phyloP scores from a whole-genome alignment of 2,797 vertebrate species.

The Phataginus tricuspis region DNA sequence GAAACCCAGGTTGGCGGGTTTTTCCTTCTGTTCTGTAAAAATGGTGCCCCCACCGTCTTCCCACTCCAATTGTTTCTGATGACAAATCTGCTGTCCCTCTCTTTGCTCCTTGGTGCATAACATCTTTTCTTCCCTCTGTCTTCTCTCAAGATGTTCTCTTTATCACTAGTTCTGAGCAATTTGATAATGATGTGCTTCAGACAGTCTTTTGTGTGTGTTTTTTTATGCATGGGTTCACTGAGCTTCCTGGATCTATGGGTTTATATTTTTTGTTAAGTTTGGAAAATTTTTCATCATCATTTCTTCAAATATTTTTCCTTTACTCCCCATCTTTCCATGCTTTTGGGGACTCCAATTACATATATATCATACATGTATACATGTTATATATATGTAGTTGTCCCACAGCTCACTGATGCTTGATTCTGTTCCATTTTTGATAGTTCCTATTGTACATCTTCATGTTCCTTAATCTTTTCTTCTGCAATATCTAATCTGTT shows the following conservation, averaged over 20 bases:
- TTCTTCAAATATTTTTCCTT: neutral
- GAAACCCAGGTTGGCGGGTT: too few relatives aligned
- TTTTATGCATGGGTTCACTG: neutral
- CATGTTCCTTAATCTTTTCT: neutral
- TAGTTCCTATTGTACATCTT: neutral
- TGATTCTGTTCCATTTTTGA: neutral
- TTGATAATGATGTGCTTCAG: neutral
- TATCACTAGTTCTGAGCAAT: neutral
- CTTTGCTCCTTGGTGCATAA: rapidly evolving
- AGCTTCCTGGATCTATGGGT: neutral
- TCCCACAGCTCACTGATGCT: neutral
- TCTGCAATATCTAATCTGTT: neutral
- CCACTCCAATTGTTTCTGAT: neutral
- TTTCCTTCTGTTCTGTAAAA: neutral
- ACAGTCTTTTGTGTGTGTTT: neutral
- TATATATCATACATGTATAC: neutral
- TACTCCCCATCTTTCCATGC: neutral
- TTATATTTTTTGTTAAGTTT: neutral
- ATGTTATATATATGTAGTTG: too few relatives aligned
- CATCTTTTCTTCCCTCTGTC: neutral
- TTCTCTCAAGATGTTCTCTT: neutral
- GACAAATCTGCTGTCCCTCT: neutral
- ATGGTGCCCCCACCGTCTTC: rapidly evolving
- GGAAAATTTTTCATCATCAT: neutral
- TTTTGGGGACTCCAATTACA: neutral